Percentiles rank a stretch among this genome's conserved stretches.
These are phyloP conservation scores for Furcula furcula DNA, from an alignment of 2,888 invertebrate genomes.

Conservation along the genomic window DNA sequence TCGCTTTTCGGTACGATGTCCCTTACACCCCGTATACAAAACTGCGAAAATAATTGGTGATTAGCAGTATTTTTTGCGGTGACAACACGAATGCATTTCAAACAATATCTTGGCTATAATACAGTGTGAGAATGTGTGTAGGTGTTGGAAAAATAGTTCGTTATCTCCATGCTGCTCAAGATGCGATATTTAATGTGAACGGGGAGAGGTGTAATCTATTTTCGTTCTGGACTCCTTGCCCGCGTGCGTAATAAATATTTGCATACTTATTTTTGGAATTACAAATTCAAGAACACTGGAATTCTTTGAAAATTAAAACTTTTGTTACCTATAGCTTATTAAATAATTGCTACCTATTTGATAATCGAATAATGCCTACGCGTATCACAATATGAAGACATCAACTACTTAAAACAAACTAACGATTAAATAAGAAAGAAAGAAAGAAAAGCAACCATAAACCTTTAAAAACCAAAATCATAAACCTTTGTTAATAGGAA, in stretches of 20 bases:
- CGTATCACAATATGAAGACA: no score
- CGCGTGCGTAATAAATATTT: slow-evolving; percentile 62
- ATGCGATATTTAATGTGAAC: slow-evolving; percentile 58
- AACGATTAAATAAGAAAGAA: no score
- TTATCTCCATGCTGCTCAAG: slow-evolving; percentile 53
- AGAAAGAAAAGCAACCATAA: no score
- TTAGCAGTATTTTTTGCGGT: slow-evolving; percentile 6
- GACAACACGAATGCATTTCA: slow-evolving; percentile 26
- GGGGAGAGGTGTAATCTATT: slow-evolving; percentile 61
- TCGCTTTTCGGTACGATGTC: no score
- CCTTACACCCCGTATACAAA: no score
- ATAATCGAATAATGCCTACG: no score
- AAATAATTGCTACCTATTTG: no score
- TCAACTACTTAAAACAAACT: no score
- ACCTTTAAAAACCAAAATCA: no score
- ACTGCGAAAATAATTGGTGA: no score
- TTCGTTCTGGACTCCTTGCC: slow-evolving; percentile 55
- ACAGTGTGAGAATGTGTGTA: slow-evolving; percentile 47
- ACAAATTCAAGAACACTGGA: slow-evolving; percentile 37
- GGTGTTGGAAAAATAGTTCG: slow-evolving; percentile 57
- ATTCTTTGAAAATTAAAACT: slow-evolving; percentile 5
- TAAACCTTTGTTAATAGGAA: background rate
- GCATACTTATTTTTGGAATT: slow-evolving; percentile 56
- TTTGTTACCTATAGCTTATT: slow-evolving; percentile 1
- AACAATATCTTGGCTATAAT: slow-evolving; percentile 37